These are phyloP conservation scores for Picus viridis DNA, from an alignment of 2,797 vertebrate species.

Conservation along the genomic window DNA sequence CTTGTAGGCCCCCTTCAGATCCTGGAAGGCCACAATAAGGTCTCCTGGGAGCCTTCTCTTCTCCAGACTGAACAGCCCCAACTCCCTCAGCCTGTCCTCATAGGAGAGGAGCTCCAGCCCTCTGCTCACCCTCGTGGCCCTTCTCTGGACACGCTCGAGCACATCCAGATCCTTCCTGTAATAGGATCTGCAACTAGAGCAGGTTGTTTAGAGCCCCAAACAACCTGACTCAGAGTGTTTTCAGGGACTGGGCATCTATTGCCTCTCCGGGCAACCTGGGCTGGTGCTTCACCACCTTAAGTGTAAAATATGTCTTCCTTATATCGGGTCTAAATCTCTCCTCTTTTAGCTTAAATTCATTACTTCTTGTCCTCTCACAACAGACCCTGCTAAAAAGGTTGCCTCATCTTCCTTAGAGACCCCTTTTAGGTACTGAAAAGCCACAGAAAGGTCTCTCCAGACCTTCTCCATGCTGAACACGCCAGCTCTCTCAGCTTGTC, in stretches of 20 bases:
- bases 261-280: not conserved
- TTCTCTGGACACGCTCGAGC: too few species aligned
- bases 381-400: not conserved
- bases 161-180: too few species aligned
- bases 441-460: not conserved
- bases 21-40: too few species aligned
- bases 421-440: not conserved
- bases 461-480: not conserved
- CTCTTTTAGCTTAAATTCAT: not conserved
- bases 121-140: too few species aligned
- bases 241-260: not conserved
- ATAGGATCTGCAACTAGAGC: not conserved
- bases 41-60: too few species aligned
- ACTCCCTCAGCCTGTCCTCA: too few species aligned
- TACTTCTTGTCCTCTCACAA: not conserved
- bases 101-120: too few species aligned
- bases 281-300: not conserved
- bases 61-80: too few species aligned
- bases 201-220: not conserved
- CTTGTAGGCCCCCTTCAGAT: too few species aligned
- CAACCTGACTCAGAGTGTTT: not conserved
- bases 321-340: not conserved
- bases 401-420: not conserved
- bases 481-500: not conserved
- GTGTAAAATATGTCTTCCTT: not conserved